A percentile compares a stretch with the other conserved stretches of the same genome.
Conservation (phyloP, 2,888 invertebrate genomes). For the Fabriciana adippe region DNA sequence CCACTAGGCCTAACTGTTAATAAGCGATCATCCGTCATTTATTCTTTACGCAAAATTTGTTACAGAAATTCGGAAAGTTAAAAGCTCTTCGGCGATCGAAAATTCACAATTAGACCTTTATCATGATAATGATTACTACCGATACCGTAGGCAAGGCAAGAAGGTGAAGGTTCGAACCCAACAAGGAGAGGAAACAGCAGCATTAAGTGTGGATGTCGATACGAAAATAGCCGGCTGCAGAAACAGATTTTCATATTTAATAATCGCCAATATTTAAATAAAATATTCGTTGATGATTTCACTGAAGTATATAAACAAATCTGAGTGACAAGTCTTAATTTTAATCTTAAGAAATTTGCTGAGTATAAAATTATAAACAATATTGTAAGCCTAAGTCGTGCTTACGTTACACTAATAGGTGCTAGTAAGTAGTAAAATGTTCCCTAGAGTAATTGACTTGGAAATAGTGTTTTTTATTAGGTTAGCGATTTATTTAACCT, state of each 20-base stretch:
- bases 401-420: constrained; percentile 75
- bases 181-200: constrained; percentile 49
- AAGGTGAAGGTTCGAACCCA: constrained; percentile 23
- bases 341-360: constrained; percentile 73
- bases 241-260: constrained; percentile 15
- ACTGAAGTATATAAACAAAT: constrained; percentile 37
- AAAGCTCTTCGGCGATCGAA: constrained; percentile 18
- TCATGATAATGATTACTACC: constrained; percentile 23
- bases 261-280: constrained; percentile 35
- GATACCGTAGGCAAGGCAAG: constrained; percentile 31
- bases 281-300: constrained; percentile 32
- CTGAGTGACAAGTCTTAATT: constrained; percentile 60
- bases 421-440: constrained; percentile 85
- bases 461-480: constrained; percentile 83
- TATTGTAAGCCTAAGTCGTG: constrained; percentile 74
- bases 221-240: constrained; percentile 17
- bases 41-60: constrained; percentile 21
- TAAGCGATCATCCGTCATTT: constrained; percentile 24
- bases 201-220: constrained; percentile 34
- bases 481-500: constrained; percentile 56
- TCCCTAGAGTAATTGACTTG: constrained; percentile 93
- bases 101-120: constrained; percentile 38
- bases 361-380: constrained; percentile 81
- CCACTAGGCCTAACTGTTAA: constrained; percentile 42
- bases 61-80: constrained; percentile 11